Conservation (phyloP, 2,797 vertebrate genomes). For the Molossus molossus region DNA sequence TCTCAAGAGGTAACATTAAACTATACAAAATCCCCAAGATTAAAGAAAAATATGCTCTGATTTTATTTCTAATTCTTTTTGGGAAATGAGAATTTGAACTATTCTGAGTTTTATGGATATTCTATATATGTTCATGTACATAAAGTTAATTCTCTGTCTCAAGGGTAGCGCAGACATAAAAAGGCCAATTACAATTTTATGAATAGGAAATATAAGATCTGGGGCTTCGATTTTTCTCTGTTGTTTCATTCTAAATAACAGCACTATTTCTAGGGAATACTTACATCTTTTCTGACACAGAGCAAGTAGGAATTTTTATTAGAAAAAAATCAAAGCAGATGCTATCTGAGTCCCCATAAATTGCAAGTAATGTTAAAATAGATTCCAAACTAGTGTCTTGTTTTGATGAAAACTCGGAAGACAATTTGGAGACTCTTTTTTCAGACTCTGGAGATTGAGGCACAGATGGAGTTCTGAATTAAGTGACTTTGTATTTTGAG, state of each 20-base stretch:
- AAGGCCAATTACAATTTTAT: conserved; percentile 85
- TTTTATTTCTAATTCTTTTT: conserved; percentile 78
- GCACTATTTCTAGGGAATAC: conserved; percentile 74
- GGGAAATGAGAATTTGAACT: conserved; percentile 68
- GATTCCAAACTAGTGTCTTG: conserved; percentile 74
- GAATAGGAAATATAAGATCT: conserved; percentile 75
- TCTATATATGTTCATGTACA: conserved; percentile 59
- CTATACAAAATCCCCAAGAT: conserved; percentile 61
- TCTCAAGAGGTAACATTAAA: conserved; percentile 74
- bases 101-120: conserved; percentile 76
- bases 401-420: conserved; percentile 76
- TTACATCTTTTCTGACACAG: conserved; percentile 63
- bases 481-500: conserved; percentile 76
- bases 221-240: conserved; percentile 75
- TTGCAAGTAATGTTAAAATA: conserved; percentile 72
- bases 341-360: conserved; percentile 52
- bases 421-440: conserved; percentile 72
- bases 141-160: conserved; percentile 83
- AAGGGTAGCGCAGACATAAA: conserved; percentile 76
- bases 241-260: conserved; percentile 76
- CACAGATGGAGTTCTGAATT: conserved; percentile 79
- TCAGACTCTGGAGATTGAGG: conserved; percentile 72
- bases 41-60: conserved; percentile 78
- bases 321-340: conserved; percentile 77
- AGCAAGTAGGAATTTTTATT: conserved; percentile 79